phyloP scores from a whole-genome alignment of 2,113 vertebrate genomes.

The Parotia lawesii region DNA sequence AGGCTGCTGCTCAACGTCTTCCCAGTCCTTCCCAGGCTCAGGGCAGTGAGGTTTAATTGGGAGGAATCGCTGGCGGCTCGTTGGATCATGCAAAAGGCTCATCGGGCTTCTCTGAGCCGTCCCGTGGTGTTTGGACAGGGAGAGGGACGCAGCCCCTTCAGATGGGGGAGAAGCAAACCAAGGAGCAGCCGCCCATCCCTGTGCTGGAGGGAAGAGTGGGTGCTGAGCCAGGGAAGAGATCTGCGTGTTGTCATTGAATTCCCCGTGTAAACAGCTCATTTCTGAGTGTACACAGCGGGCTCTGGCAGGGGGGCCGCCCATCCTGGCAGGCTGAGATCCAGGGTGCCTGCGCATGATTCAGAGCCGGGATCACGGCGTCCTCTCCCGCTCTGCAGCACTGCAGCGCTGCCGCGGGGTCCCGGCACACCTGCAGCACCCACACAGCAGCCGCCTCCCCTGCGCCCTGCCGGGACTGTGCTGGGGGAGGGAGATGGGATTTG shows the following conservation, averaged over 20 bases:
- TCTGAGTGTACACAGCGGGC: background rate
- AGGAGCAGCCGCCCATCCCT: background rate
- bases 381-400: background rate
- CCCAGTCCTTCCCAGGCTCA: background rate
- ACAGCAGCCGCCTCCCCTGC: background rate
- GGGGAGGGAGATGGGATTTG: background rate
- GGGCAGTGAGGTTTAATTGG: background rate
- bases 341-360: background rate
- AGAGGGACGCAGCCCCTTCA: accelerated
- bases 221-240: background rate
- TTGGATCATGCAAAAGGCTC: background rate
- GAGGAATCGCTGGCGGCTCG: background rate
- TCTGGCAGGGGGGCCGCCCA: background rate
- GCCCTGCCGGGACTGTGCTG: background rate
- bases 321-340: background rate
- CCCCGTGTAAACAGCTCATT: background rate
- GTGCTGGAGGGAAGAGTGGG: background rate
- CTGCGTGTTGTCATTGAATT: accelerated
- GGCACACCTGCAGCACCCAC: background rate
- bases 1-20: background rate
- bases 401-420: background rate
- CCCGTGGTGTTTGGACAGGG: background rate
- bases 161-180: background rate
- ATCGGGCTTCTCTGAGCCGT: background rate
- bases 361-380: background rate